Base-by-base conservation (phyloP, 1,140 invertebrate species). In the Samia ricini region DNA sequence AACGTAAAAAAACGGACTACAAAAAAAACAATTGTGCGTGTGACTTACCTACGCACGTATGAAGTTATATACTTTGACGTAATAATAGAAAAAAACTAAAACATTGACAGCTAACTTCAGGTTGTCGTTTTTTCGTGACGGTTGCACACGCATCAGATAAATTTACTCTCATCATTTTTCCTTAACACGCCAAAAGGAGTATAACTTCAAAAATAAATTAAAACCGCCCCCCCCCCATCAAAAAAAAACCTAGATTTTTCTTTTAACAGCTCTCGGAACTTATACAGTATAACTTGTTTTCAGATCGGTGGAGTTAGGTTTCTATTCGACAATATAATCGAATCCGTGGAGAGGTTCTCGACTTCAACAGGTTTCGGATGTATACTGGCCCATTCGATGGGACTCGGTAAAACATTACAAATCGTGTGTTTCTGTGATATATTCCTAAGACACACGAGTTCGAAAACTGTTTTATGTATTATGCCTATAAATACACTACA, bases 401-500 rank as follows among this genome's bases (percentile, higher is more conserved):
- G 99, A 1, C 91, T 99, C 18, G 99, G 99, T n/a, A 99, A 99
- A 92, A 99, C 99, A 0, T 92, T 99, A 49, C 98, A 99, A 91
- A 95, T 99, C 51, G 96, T 99, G 24, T 97, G 96, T 69, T 99
- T 99, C 91, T 96, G 96, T 81, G 98, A 99, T 90, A 95, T 99
- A 68, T 99, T 99, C 91, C 92, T 99, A 70, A 92, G 97, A 56
- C 94, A 97, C 79, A 99, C 98, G 0, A 92, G 93, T n/a, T 95
- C 96, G 5, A 96, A 95, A 79, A 96, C 95, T 29, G 97, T 99
- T 3, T 88, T 99, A 7, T 97, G 98, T 77, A 99, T 99, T 69
- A 99, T 99, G 92, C 99, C 99, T 0, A 99, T 99, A 60, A 99
- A 99, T 91, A 99, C 98, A 1, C 91, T 99, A 58, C 98, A 99